phyloP scores from a whole-genome alignment of 2,113 vertebrate genomes.

The Odontophorus gujanensis region DNA sequence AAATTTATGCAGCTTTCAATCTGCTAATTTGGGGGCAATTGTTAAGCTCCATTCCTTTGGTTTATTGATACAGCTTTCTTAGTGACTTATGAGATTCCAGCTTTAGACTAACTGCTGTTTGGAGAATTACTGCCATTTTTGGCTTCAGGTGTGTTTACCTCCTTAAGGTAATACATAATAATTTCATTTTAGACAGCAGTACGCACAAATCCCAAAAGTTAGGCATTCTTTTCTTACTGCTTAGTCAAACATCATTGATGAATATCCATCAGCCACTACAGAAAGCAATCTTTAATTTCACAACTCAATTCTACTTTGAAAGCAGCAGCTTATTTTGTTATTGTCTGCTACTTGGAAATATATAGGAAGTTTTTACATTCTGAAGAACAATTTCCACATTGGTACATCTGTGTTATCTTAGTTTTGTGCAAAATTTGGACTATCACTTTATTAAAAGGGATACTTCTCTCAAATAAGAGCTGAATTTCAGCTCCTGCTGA shows the following conservation, averaged over 20 bases:
- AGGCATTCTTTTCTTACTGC: background rate
- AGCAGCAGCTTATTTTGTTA: background rate
- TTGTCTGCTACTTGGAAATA: background rate
- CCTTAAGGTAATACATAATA: background rate
- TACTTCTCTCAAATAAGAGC: background rate
- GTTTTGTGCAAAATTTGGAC: background rate
- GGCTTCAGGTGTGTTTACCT: background rate
- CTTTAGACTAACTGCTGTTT: background rate
- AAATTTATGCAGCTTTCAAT: background rate
- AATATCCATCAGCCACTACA: background rate
- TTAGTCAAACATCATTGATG: background rate
- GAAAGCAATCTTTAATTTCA: background rate
- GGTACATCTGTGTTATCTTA: background rate
- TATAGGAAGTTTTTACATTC: background rate
- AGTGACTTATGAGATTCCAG: background rate
- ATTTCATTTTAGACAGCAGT: background rate
- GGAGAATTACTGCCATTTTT: slow-evolving; percentile 32
- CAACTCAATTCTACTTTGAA: background rate
- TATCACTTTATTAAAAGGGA: background rate
- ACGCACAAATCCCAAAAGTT: background rate
- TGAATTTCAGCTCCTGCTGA: background rate
- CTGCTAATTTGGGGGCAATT: background rate
- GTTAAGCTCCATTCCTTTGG: background rate
- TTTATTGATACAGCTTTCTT: background rate
- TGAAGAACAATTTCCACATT: background rate